Evolutionary conservation across 2,888 invertebrate species (phyloP), one percentile per base, ranked within the genome.

Genomic region (Philereme transversata): DNA sequence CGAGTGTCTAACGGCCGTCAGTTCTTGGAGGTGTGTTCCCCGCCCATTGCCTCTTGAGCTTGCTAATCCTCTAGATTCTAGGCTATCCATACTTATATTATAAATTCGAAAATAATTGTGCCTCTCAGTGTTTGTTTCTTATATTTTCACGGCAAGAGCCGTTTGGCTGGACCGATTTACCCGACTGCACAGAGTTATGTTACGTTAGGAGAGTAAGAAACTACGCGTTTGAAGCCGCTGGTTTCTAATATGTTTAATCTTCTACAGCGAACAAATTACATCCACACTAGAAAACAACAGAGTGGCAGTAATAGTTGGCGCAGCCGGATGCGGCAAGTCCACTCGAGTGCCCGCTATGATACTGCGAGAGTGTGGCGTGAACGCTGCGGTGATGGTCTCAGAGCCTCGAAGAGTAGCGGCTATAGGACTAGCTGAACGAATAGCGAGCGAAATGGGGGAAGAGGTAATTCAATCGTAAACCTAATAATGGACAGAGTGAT

Each of bases 251-350:
- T 43, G 9, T 10, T 34, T 34, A 34, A 7, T 22, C 64, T 64
- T 9, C 48, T 36, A 62, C 82, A 91, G 90, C 1, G 66, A 82
- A 0, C 46, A 82, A 68, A 94, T 96, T 72, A 83, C 93, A 5
- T 75, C 93, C 9, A 78, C 91, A 0, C 68, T 96, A 2, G 73
- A 87, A 8, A 70, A 86, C 0, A 93, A 93, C 64, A 91, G 91
- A 38, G 93, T 95, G 0, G 65, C 94, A 0, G 88, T 96, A 3
- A 87, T 96, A 48, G 94, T 94, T 60, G 96, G 96, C 0, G 95
- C 95, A 60, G 95, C 96, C 0, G 96, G 96, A 0, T 96, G 96
- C 77, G 96, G 96, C 0, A 96, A 96, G 78, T 96, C 95, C 34
- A 96, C 95, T 0, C 93, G 96, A 54, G 94, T 94, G 5, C 96